Evolutionary conservation across 92 coral and sea anemone species (phyloP), one percentile per base, ranked within the genome.

Genomic region (Epizoanthus illoricatus): DNA sequence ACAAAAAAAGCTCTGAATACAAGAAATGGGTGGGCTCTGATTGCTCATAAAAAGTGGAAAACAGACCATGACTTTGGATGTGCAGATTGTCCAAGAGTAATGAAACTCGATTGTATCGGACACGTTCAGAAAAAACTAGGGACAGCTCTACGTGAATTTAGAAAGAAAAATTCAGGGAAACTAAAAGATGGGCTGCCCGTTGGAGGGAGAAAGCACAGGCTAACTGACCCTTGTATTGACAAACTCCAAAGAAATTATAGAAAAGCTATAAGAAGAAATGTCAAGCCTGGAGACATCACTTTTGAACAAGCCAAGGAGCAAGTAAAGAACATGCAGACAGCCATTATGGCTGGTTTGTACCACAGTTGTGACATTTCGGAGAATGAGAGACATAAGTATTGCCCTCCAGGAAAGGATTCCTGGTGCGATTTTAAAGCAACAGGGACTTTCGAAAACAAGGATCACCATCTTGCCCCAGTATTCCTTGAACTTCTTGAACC

Each of bases 91-190:
- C 24, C 67, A 45, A 59, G 85, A 8, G 84, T 76, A 40, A 68
- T 81, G 65, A 88, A 88, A 55, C 81, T 80, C 19, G 92, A 85
- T 84, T 85, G 86, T 76, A 62, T 80, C 17, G 88, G 91, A 5
- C 89, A 81, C 65, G 86, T 81, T 1, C 86, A 86, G 78, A 86
- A 86, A 74, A 24, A 83, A 86, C 11, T 41, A 28, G 88, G 91
- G 55, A 87, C 80, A 4, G 58, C 70, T 23, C 76, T 83, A 67
- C 45, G 84, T 3, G 87, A 87, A 70, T 71, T 83, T 3, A 5
- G 47, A 33, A 83, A 85, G 66, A 66, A 52, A 16, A 81, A 64
- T 52, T 79, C 74, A 28, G 65, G 84, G 33, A 76, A 76, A 57
- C 61, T 79, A 11, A 76, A 59, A 56, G 88, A 86, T 69, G 81